Evolutionary conservation across 2,797 vertebrate genomes (phyloP), one percentile per base, ranked within the genome.

Genomic region (Enteromius thamalakanensis): DNA sequence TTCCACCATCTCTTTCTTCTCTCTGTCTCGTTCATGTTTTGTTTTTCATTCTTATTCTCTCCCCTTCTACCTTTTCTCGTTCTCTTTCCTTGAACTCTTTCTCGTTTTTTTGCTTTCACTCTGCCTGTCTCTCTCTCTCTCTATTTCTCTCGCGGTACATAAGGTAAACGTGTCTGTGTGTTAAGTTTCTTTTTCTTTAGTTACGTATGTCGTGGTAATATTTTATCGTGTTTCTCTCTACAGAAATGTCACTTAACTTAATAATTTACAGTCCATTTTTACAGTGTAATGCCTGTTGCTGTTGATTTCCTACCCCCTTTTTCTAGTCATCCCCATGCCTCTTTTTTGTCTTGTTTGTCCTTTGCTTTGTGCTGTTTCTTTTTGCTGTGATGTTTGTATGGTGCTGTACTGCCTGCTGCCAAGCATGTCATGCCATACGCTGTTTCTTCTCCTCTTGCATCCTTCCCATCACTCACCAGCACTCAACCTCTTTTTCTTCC

Each of bases 1-100:
- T 98, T 96, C 96, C 94, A 96, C 96, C 95, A 95, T 85, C 79
- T 83, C 69, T 82, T 49, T 79, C 62, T 82, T 81, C 49, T 79
- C 55, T 85, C 79, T 77, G 17, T 82, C 64, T 81, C 21, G 40
- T 49, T 81, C 34, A 80, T 65, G 42, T 65, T 81, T 29, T 68
- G n/a, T 42, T 40, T 45, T 49, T 74, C 49, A 53, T 51, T 67
- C 21, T 62, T 51, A 40, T 55, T 51, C 40, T 65, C 55, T 64
- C 70, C 21, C 45, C 53, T 17, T 55, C n/a, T 62, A 21, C 34
- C 53, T 76, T 71, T 42, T 81, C 29, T 60, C 71, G 74, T 45
- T 81, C 71, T 80, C 32, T 67, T 60, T 4, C 37, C 4, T 74
- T 29, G 34, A 81, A 60, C 71, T 74, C 29, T 51, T 64, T 75